Conservation (phyloP, 2,113 vertebrate genomes). For the Danionella cerebrum region DNA sequence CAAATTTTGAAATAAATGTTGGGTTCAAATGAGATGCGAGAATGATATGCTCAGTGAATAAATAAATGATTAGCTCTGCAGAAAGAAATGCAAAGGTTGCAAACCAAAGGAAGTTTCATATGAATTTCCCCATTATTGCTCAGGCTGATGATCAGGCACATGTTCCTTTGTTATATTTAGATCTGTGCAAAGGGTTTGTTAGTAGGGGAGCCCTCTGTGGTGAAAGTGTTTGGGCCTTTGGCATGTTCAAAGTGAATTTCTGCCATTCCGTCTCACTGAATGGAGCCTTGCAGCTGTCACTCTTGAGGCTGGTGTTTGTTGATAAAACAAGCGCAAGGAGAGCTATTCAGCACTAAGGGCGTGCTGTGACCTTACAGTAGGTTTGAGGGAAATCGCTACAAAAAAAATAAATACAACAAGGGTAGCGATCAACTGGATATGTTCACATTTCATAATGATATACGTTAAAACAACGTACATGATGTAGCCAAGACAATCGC, state of each 20-base stretch:
- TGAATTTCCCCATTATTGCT: not conserved
- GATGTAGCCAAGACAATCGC: not conserved
- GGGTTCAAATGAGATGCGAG: too few species aligned
- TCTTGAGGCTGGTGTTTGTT: constrained; percentile 26
- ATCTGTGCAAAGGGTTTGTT: not conserved
- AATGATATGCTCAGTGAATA: not conserved
- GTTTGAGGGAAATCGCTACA: not conserved
- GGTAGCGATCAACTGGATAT: not conserved
- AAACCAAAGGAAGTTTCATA: constrained; percentile 15
- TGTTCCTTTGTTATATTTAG: constrained; percentile 30
- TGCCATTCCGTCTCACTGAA: constrained; percentile 45
- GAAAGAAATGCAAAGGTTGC: not conserved
- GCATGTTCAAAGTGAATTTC: constrained; percentile 48
- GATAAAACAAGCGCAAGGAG: constrained; percentile 27
- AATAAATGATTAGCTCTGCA: not conserved
- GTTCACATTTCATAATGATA: not conserved
- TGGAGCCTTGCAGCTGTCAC: constrained; percentile 56
- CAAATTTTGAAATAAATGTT: not conserved
- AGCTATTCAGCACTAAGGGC: not conserved
- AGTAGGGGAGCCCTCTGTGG: constrained; percentile 35
- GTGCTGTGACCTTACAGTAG: not conserved
- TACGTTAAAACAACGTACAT: not conserved
- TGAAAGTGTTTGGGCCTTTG: constrained; percentile 53
- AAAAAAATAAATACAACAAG: not conserved
- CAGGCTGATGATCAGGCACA: constrained; percentile 27